These are phyloP conservation scores for Turdus rufiventris DNA, from an alignment of 2,113 vertebrate genomes.

Conservation along the genomic window DNA sequence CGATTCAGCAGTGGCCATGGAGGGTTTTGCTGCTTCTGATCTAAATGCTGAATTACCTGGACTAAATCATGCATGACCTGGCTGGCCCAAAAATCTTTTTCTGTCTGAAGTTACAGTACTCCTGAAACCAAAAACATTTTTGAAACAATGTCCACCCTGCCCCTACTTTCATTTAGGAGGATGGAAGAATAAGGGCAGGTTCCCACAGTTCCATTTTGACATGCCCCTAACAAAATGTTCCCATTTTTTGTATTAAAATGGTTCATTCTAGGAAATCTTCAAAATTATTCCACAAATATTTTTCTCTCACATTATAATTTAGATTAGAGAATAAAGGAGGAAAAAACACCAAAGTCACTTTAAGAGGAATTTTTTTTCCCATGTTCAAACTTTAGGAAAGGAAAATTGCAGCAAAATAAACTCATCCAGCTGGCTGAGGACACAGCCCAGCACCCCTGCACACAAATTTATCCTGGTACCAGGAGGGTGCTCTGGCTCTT, in stretches of 20 bases:
- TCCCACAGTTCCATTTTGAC: not conserved
- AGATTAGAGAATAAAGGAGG: not conserved
- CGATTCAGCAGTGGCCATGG: not conserved
- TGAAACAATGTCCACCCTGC: not conserved
- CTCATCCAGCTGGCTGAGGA: not conserved
- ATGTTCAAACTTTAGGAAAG: not conserved
- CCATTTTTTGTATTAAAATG: not conserved
- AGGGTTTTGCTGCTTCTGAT: not conserved
- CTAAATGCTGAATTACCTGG: not conserved
- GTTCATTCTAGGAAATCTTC: not conserved
- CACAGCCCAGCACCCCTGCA: fast-evolving
- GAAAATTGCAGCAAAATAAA: not conserved
- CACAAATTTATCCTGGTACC: fast-evolving
- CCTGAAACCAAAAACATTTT: not conserved
- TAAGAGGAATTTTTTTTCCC: not conserved
- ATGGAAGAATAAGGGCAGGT: not conserved
- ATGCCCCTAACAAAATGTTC: not conserved
- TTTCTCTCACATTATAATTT: not conserved
- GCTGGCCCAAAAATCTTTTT: not conserved
- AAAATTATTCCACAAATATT: not conserved
- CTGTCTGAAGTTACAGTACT: not conserved
- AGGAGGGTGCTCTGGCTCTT: not conserved
- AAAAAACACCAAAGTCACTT: not conserved
- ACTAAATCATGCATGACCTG: not conserved
- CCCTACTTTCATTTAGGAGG: not conserved